Percentiles rank a stretch among this genome's conserved stretches.
phyloP scores from a whole-genome alignment of 2,797 vertebrate species.

The Sebastes vulpes region DNA sequence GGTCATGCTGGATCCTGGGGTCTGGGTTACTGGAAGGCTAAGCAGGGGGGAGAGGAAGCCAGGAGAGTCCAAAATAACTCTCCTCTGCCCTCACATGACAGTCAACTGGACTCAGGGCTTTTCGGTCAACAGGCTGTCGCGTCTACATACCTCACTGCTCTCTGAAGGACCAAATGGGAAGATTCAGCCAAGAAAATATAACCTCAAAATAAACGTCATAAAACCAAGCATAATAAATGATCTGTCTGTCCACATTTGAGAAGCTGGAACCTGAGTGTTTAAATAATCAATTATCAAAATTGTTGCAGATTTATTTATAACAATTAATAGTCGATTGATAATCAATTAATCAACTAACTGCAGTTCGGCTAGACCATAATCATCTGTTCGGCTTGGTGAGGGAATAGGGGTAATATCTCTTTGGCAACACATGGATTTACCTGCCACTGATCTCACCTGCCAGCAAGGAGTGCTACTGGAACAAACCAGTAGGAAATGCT shows the following conservation, averaged over 20 bases:
- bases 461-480: background rate
- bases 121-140: conserved; percentile 42
- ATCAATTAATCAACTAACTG: background rate
- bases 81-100: conserved; percentile 66
- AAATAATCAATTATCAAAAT: background rate
- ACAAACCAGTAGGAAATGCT: background rate
- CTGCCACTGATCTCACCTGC: background rate
- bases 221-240: background rate
- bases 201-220: background rate
- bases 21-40: conserved; percentile 81
- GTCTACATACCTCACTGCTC: conserved; percentile 9
- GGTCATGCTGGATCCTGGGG: conserved; percentile 73
- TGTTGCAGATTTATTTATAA: background rate
- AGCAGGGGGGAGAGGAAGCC: conserved; percentile 67
- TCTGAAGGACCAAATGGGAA: background rate
- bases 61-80: conserved; percentile 75
- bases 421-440: background rate
- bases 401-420: background rate
- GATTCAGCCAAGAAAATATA: background rate
- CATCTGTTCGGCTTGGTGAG: background rate
- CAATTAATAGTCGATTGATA: background rate
- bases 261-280: background rate
- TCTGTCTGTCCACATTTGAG: background rate
- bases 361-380: background rate
- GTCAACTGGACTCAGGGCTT: conserved; percentile 30